Base-by-base conservation (phyloP, 2,888 invertebrate genomes). In the Rhopalosiphum nymphaeae region DNA sequence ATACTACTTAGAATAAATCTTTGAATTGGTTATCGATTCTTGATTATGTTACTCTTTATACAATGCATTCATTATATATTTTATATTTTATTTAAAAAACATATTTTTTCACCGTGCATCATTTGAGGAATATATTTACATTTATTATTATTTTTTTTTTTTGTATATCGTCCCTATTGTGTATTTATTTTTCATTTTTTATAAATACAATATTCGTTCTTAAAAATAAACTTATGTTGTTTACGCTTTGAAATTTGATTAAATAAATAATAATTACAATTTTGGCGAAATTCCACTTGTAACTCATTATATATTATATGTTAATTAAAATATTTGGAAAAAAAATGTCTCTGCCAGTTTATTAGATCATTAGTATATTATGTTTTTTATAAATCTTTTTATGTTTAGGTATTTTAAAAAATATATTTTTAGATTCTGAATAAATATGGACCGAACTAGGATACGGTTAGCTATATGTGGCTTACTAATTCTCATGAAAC, bases 171-270 rank as follows among this genome's bases (percentile, higher is more conserved):
- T 78, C 21, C 36, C 36, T 78, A 36, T 78, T 36, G 21, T 16
- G n/a, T 78, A 2, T 7, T 36, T 21, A 36, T 78, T 78, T 78
- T 78, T 78, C 36, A 2, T 78, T 78, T 78, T 36, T 36, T 78
- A n/a, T 36, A 16, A 67, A 67, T 67, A 36, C 67, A n/a, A 36
- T 21, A 78, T 3, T 78, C 3, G 21, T 21, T 78, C 21, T 78
- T 9, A 78, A 78, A 67, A 78, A 78, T 78, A 36, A 78, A 78
- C 78, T 36, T 9, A 78, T 78, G 78, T 78, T 78, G 78, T 78
- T 78, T 36, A 78, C 78, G 36, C 78, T 88, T 88, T 88, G 10
- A 53, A 25, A 88, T 88, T 88, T 53, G 49, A 53, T 88, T 53
- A 88, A 88, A n/a, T 49, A 36, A 88, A n/a, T n/a, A 49, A 29